A percentile compares a stretch with the other conserved stretches of the same genome.
Evolutionary conservation across 2,797 vertebrate species (phyloP).

Genomic region (Ammospiza maritima): DNA sequence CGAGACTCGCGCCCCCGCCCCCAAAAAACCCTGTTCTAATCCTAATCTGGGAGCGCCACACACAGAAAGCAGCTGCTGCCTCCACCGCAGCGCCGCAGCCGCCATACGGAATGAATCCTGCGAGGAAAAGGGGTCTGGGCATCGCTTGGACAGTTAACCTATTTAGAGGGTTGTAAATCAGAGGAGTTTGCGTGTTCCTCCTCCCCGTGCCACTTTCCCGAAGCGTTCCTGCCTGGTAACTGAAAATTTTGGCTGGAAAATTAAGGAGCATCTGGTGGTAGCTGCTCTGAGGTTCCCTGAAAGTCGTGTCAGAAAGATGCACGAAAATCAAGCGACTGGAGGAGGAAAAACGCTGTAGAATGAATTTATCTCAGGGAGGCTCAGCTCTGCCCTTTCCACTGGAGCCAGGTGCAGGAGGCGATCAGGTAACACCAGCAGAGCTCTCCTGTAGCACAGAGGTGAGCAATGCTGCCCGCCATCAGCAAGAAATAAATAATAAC

Average conservation of each 20-base stretch:
- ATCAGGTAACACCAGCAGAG: slow-evolving; percentile 16
- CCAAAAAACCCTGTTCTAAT: slow-evolving; percentile 47
- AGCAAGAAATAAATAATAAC: neutral
- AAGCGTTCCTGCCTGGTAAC: neutral
- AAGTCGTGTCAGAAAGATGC: neutral
- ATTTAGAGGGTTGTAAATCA: neutral
- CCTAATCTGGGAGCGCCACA: slow-evolving; percentile 45
- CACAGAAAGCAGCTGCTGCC: slow-evolving; percentile 37
- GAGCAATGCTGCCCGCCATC: neutral
- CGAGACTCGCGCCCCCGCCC: neutral
- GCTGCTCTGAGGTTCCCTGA: neutral
- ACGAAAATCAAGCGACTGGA: neutral
- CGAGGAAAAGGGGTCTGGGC: neutral
- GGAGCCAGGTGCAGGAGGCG: neutral
- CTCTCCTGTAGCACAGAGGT: neutral
- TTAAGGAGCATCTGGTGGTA: neutral
- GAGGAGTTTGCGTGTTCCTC: neutral
- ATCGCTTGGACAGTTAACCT: neutral
- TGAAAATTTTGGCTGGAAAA: neutral
- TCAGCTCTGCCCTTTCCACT: neutral
- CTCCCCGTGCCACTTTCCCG: neutral
- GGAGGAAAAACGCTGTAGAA: neutral
- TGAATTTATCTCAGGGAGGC: neutral
- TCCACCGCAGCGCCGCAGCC: slow-evolving; percentile 16
- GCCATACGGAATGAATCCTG: neutral